Percentiles rank a stretch among this genome's conserved stretches.
Conservation (phyloP, 1,140 invertebrate genomes). For the Halyomorpha halys region DNA sequence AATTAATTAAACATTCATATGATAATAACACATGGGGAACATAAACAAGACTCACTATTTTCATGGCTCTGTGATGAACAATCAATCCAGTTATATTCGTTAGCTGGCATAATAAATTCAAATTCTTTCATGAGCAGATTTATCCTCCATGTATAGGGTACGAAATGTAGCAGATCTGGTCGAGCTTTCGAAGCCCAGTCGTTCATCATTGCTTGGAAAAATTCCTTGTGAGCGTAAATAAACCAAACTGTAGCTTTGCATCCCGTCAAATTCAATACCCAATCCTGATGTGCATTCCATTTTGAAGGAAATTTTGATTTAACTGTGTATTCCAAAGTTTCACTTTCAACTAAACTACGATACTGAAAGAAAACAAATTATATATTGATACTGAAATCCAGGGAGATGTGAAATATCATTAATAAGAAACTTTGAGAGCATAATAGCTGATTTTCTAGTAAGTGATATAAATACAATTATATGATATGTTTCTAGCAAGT, state of each 20-base stretch:
- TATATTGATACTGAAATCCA: too few species aligned
- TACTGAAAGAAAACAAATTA: slow-evolving; percentile 50
- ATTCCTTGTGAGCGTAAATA: slow-evolving; percentile 89
- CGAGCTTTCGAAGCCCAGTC: slow-evolving; percentile 88
- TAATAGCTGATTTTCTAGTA: too few species aligned
- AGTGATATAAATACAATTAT: too few species aligned
- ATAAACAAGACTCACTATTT: slow-evolving; percentile 49
- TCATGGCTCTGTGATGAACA: slow-evolving; percentile 90
- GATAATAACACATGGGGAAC: neutral
- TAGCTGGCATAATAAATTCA: slow-evolving; percentile 85
- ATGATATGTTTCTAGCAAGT: too few species aligned
- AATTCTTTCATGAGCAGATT: slow-evolving; percentile 87
- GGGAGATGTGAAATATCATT: too few species aligned
- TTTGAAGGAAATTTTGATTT: slow-evolving; percentile 73
- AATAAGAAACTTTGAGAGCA: too few species aligned
- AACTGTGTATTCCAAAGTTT: slow-evolving; percentile 86
- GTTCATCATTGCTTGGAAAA: slow-evolving; percentile 89
- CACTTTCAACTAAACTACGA: slow-evolving; percentile 81
- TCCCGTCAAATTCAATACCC: slow-evolving; percentile 79
- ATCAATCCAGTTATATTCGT: slow-evolving; percentile 99
- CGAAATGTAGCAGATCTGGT: slow-evolving; percentile 87
- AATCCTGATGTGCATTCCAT: slow-evolving; percentile 93
- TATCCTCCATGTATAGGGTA: slow-evolving; percentile 95
- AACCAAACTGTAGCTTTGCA: slow-evolving; percentile 87
- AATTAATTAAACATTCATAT: slow-evolving; percentile 7